phyloP scores from a whole-genome alignment of 2,113 vertebrate genomes.

The Crotalus horridus region DNA sequence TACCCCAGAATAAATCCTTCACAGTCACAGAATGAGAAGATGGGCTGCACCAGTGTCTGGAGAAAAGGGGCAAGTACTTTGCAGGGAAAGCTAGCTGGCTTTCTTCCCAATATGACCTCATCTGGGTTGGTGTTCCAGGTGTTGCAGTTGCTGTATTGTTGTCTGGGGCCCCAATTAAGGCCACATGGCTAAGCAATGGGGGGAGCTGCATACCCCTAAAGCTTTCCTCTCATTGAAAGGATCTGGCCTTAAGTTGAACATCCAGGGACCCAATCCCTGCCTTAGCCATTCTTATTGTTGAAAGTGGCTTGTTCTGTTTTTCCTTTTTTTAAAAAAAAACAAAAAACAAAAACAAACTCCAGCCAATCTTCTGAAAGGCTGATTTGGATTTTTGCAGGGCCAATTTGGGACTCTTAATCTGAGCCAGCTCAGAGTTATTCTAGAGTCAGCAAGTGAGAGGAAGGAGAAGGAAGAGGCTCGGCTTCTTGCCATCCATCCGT shows the following conservation, averaged over 20 bases:
- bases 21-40: not conserved
- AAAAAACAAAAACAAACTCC: not conserved
- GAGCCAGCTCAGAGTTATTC: not conserved
- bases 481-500: not conserved
- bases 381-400: not conserved
- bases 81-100: not conserved
- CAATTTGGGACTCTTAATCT: not conserved
- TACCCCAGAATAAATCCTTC: not conserved
- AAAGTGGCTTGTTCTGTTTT: not conserved
- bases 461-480: conserved; percentile 1
- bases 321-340: not conserved
- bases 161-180: not conserved
- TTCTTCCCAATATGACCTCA: not conserved
- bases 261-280: not conserved
- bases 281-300: not conserved
- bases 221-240: not conserved
- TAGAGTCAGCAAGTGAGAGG: not conserved
- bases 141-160: not conserved
- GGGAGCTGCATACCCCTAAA: not conserved
- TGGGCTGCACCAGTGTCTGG: not conserved
- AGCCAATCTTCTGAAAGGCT: not conserved
- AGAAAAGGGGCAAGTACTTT: not conserved
- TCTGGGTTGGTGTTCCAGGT: not conserved
- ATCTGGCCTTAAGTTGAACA: not conserved
- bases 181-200: not conserved